Evolutionary conservation across 2,797 vertebrate species (phyloP), one percentile per base, ranked within the genome.

Genomic region (Coregonus suidteri): DNA sequence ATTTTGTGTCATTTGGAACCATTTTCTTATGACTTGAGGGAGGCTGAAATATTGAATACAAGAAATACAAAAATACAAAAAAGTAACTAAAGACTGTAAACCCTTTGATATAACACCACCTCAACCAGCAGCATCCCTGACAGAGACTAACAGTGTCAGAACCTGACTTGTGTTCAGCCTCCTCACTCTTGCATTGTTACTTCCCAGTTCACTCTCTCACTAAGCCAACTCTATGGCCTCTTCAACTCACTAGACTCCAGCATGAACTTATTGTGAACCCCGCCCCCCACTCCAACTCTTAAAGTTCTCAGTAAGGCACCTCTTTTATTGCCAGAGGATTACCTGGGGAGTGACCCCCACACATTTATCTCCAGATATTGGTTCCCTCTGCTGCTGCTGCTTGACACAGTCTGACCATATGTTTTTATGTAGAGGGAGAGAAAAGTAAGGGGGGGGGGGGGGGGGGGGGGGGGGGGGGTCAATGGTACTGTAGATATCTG

Each of bases 171-270:
- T 91, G 41, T 18, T 20, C 56, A 59, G 56, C 20, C 59, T 6
- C 54, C 67, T 71, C 35, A 73, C 84, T 93, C 25, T 91, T 92
- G 92, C 90, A 93, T 78, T 88, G 88, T 91, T 91, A 92, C 90
- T 94, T 87, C 80, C 85, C 82, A 81, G 87, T 92, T 91, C 89
- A 78, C 59, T 76, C 86, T 91, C 80, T 84, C 82, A 86, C 86
- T 80, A 70, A 86, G 86, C 86, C 88, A 91, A 65, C 71, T 82
- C 72, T 71, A 52, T 85, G 73, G 83, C 85, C 92, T 89, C 80
- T 88, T 91, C 92, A 93, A 95, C 82, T 77, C 79, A 84, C 91
- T 78, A 82, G 83, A 87, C 73, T 34, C 78, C 70, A 82, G 74
- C 71, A 87, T 90, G 85, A 77, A 52, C 7, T 14, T 37, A 9